Base-by-base conservation (phyloP, 1,140 invertebrate species). In the Drosophila watanabei region DNA sequence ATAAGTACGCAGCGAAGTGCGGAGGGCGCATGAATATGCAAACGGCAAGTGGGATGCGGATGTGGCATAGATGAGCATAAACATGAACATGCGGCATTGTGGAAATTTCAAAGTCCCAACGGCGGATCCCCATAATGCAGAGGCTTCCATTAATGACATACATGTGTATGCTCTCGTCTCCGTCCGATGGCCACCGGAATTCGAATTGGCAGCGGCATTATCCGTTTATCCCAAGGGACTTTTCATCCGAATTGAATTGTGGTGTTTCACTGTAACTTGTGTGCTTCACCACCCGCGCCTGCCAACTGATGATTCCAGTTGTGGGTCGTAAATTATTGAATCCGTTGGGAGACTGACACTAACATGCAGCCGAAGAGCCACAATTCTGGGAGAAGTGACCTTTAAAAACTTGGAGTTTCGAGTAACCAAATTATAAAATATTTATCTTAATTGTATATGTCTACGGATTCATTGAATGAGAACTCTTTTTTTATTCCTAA, bases 1-100 rank as follows among this genome's bases (percentile, higher is more conserved):
- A 78, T 78, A 78, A 78, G 66, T 79, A 71, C 62, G 56, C 52
- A 63, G 35, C 39, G n/a, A 72, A 70, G 65, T 71, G 41, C 51
- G 69, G 43, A 20, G 65, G 28, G 43, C 54, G 39, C 57, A 70
- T 70, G 75, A 69, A 77, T 81, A 63, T 79, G 84, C 63, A 80
- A 80, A 75, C 70, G 54, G 65, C 43, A 51, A 63, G 59, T 49
- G 59, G 68, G 24, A 18, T 54, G 32, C 32, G 20, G 61, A 45
- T 69, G 45, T 63, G 59, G 58, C 6, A 49, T 69, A 69, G 52
- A 58, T 72, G 64, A 56, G 61, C 61, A 63, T 63, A 41, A 56
- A 37, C 59, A 30, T 33, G 24, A 66, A 48, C 56, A 66, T 60
- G 63, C 63, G 46, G 35, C 20, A 51, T 63, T 69, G 58, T 51